phyloP scores from a whole-genome alignment of 2,113 vertebrate genomes.

The Heterotis niloticus region DNA sequence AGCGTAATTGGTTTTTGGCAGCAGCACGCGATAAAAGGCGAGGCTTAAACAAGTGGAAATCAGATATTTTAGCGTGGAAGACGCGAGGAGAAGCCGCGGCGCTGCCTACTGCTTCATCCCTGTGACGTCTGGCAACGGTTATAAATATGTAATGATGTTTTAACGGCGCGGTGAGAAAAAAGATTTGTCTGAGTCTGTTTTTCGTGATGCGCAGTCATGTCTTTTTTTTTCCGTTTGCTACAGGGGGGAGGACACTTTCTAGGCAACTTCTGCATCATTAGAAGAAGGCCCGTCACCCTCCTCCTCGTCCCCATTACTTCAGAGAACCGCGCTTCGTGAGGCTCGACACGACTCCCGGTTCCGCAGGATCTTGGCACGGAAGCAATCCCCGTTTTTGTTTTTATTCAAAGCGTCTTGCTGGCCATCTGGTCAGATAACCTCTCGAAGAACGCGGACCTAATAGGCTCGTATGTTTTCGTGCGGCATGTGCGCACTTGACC shows the following conservation, averaged over 20 bases:
- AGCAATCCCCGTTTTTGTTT: slow-evolving; percentile 9
- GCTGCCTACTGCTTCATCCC: slow-evolving; percentile 54
- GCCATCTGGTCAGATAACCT: slow-evolving; percentile 40
- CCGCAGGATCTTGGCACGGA: slow-evolving; percentile 21
- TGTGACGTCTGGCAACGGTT: slow-evolving; percentile 55
- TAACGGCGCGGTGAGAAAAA: slow-evolving; percentile 54
- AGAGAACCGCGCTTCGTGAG: slow-evolving; percentile 34
- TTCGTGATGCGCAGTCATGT: slow-evolving; percentile 38
- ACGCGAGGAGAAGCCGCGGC: slow-evolving; percentile 48
- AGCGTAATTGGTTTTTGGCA: slow-evolving; percentile 58
- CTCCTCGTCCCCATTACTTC: slow-evolving; percentile 30
- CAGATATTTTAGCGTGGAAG: slow-evolving; percentile 55
- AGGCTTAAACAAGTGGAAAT: slow-evolving; percentile 58
- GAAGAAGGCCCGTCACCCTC: slow-evolving; percentile 32
- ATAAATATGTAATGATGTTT: slow-evolving; percentile 73
- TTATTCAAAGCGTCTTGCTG: slow-evolving; percentile 35
- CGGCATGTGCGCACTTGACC: slow-evolving; percentile 26
- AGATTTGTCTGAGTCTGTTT: slow-evolving; percentile 54
- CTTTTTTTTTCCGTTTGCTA: slow-evolving; percentile 39
- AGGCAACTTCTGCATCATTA: slow-evolving; percentile 50
- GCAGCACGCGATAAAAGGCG: slow-evolving; percentile 53
- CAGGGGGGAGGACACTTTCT: slow-evolving; percentile 46
- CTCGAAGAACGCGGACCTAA: slow-evolving; percentile 24
- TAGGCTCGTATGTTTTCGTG: slow-evolving; percentile 34
- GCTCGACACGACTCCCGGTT: slow-evolving; percentile 23